A percentile compares a stretch with the other conserved stretches of the same genome.
phyloP scores from a whole-genome alignment of 2,888 invertebrate genomes.

The Metacarcinus magister region DNA sequence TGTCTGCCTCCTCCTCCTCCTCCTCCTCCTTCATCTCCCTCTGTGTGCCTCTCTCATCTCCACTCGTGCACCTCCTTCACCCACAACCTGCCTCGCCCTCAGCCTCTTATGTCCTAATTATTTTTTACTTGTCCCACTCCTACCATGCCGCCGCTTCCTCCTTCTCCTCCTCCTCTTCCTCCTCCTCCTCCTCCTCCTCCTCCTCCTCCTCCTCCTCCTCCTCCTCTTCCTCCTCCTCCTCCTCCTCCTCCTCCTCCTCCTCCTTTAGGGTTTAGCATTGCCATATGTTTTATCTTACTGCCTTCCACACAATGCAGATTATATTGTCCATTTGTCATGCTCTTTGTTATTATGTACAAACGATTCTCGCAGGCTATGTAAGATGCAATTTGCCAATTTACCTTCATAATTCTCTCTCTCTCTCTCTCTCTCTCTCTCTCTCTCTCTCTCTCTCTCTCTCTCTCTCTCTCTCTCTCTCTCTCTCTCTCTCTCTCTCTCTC shows the following conservation, averaged over 20 bases:
- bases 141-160: background rate
- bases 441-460: conserved; percentile 41
- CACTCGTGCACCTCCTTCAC: background rate
- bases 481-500: conserved; percentile 18
- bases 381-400: background rate
- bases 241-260: background rate
- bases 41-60: background rate
- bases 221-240: background rate
- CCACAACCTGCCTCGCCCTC: background rate
- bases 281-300: background rate
- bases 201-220: too few species aligned
- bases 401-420: conserved; percentile 16
- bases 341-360: background rate
- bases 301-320: background rate
- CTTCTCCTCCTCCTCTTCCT: background rate
- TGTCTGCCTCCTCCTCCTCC: background rate
- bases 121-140: background rate
- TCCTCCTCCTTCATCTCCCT: background rate
- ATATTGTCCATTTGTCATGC: background rate
- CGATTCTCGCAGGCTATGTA: background rate
- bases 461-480: conserved; percentile 30
- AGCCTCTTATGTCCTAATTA: background rate
- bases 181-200: background rate
- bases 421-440: conserved; percentile 42
- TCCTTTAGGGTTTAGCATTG: background rate